Evolutionary conservation across 2,797 vertebrate genomes (phyloP), one percentile per base, ranked within the genome.

Genomic region (Rhincodon typus): DNA sequence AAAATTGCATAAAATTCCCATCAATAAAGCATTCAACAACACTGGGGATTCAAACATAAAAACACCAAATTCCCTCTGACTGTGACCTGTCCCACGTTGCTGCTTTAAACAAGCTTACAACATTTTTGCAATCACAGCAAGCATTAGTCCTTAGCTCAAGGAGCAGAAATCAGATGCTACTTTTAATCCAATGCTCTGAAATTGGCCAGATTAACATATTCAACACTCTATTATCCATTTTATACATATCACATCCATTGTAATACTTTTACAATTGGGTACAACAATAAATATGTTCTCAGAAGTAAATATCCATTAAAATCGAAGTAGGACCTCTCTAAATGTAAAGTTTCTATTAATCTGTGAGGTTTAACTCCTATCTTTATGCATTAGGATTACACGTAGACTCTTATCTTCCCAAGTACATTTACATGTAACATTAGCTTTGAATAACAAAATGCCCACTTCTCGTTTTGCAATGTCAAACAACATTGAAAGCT

Each of bases 1-100:
- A 95, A 87, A n/a, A 5, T 96, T 96, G 96, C 95, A 74, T 27
- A 95, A 72, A 74, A 53, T 57, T 95, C 46, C 50, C 70, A 95
- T n/a, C 25, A 15, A 77, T 50, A 72, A 46, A 57, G 4, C 70
- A 77, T 77, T 57, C 94, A 95, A 13, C 30, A 70, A 10, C 21
- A 67, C 17, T 30, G 13, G 15, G 19, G 69, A n/a, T 42, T 93
- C 62, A 69, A 93, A 69, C 42, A 23, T 38, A 27, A 93, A 69
- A 12, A 0, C 7, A 23, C 23, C 21, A 25, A 46, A 19, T 46
- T 84, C 38, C 90, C 69, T 93, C 21, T 42, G 67, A 69, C n/a
- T 46, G 66, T 69, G 62, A 93, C n/a, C 90, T 42, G 8, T 19
- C n/a, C 57, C 57, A 91, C 15, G n/a, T 3, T 4, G 34, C 17